Evolutionary conservation across 1,140 invertebrate genomes (phyloP), one percentile per base, ranked within the genome.

Genomic region (Bombus waltoni): DNA sequence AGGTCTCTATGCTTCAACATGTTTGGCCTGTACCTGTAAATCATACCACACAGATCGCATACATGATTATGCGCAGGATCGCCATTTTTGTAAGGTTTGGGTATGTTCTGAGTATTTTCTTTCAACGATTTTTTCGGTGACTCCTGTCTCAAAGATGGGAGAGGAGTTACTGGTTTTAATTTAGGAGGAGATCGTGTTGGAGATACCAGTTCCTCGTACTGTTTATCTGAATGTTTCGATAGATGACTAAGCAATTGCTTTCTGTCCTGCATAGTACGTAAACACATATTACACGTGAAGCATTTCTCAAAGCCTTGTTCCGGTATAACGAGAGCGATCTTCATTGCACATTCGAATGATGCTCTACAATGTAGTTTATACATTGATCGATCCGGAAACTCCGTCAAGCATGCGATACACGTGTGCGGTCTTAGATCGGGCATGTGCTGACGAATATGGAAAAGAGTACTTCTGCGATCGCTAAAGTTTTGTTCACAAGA

Each of bases 281-380:
- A 79, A 57, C 95, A 95, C 95, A 95, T 95, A 75, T 95, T 95
- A 32, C 95, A 95, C 0, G 94, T 95, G 80, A 95, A 95, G 47
- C 95, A 95, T 40, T 93, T 94, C 42, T 95, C 94, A 2, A 87
- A 89, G 2, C 94, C 94, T 1, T 92, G 89, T 68, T 93, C 94
- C 0, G 95, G 95, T 0, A 94, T 75, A 0, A 95, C 95, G 0
- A 93, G 76, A 5, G 95, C 95, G 5, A 95, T 95, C 59, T 95
- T 95, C 94, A 95, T 95, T 0, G 95, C 95, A 70, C 94, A 95
- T 18, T 95, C 94, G 38, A 95, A 95, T 0, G 94, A 95, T 1
- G 92, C 94, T 18, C 89, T 92, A 59, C 95, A 95, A 47, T 95
- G 94, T 1, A 92, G 13, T 9, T 95, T 95, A 42, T 95, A 95